Evolutionary conservation across 1,140 invertebrate genomes (phyloP), one percentile per base, ranked within the genome.

Genomic region (Cotesia typhae): DNA sequence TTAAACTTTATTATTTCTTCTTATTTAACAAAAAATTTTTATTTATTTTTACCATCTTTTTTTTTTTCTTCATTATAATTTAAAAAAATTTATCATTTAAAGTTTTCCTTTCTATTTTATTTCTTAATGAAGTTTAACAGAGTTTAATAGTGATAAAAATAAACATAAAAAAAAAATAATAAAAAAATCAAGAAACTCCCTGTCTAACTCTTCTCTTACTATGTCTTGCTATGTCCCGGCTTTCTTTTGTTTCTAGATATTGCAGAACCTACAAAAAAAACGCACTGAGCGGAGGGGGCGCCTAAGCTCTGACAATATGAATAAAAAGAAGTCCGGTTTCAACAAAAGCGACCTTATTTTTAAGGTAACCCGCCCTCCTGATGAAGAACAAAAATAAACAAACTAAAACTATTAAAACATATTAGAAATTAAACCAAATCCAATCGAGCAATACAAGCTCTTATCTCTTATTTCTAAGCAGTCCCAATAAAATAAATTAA

Each of bases 221-320:
- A 87, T 83, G 83, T 87, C 86, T 86, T 86, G 87, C 86, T 87
- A 87, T 85, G 86, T 85, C 85, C 85, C 85, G 82, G 86, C 92
- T 92, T 91, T 92, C 92, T 90, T 92, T 91, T 90, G 90, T 93
- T 94, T 94, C 92, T 95, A 96, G 94, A 95, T 95, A 93, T 95
- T 96, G 93, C 94, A 95, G 94, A 95, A 95, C 92, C 93, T 95
- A 90, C 94, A 95, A 94, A 95, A 95, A 95, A 95, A 95, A 92
- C 93, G 93, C 92, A 94, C 94, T 90, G 94, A 95, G 92, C 91
- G 94, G 90, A 92, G 94, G 91, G 94, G 94, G 90, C 92, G 94
- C 89, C 93, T 94, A 91, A 92, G 92, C 92, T 93, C 92, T 89
- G 92, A 94, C 87, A 90, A 91, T 91, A 91, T 92, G 91, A 91